Conservation (phyloP, 1,140 invertebrate species). For the Orchesella cincta region DNA sequence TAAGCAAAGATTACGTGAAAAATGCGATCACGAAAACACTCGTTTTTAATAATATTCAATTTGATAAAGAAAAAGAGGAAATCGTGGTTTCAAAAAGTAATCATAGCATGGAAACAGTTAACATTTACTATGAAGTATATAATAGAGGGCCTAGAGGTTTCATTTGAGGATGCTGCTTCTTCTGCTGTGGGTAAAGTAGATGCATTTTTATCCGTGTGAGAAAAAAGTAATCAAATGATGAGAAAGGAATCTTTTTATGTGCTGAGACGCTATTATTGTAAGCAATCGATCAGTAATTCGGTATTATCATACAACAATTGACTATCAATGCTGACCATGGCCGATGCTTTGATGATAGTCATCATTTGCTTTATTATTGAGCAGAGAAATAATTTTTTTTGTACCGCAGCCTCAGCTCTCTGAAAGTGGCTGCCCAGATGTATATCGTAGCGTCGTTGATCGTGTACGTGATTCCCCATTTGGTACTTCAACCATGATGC, state of each 20-base stretch:
- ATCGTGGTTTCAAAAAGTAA: too few species aligned
- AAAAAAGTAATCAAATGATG: neutral
- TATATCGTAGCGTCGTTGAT: neutral
- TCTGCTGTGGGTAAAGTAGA: neutral
- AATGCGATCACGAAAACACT: too few species aligned
- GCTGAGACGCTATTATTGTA: neutral
- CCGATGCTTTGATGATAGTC: conserved; percentile 13
- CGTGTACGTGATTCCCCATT: conserved; percentile 6
- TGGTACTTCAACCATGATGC: neutral
- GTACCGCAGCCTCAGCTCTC: neutral
- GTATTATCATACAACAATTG: conserved; percentile 5
- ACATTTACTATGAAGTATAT: too few species aligned
- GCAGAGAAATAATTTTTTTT: conserved; percentile 19
- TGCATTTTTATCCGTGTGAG: neutral
- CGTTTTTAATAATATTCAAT: too few species aligned
- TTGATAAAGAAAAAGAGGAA: too few species aligned
- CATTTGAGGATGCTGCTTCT: too few species aligned
- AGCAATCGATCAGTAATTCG: neutral
- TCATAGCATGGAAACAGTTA: too few species aligned
- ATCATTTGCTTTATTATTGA: conserved; percentile 13
- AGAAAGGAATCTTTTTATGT: neutral
- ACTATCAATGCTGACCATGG: conserved; percentile 20
- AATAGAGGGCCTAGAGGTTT: too few species aligned
- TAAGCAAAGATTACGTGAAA: too few species aligned
- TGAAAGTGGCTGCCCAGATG: neutral